These are phyloP conservation scores for Oriolus oriolus DNA, from an alignment of 2,113 vertebrate species.

Conservation along the genomic window DNA sequence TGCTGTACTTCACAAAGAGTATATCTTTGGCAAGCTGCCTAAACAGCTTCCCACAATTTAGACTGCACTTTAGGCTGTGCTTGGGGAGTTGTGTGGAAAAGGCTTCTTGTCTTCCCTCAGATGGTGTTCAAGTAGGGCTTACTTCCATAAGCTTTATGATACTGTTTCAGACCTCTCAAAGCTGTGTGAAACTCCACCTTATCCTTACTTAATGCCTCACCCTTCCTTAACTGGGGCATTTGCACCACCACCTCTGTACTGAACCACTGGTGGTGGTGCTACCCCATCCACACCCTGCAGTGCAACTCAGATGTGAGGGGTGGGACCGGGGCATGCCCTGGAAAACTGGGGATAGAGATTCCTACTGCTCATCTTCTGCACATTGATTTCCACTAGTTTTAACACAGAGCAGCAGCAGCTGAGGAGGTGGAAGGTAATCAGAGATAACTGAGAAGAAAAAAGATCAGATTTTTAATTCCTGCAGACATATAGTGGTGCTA, in stretches of 20 bases:
- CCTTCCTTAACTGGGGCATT: background rate
- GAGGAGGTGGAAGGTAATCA: background rate
- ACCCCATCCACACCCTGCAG: rapidly evolving
- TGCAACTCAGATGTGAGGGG: rapidly evolving
- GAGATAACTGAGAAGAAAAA: background rate
- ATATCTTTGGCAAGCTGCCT: background rate
- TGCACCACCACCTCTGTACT: background rate
- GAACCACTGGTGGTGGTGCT: background rate
- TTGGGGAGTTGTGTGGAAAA: background rate
- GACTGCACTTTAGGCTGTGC: background rate
- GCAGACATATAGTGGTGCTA: background rate
- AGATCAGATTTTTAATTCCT: background rate
- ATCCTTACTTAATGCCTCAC: background rate
- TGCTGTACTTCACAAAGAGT: background rate
- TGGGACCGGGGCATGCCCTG: rapidly evolving
- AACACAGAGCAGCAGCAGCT: background rate
- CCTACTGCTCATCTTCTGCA: background rate
- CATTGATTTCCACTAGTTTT: background rate
- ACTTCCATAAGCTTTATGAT: background rate
- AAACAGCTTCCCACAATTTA: background rate
- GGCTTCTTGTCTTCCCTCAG: background rate
- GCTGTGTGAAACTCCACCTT: background rate
- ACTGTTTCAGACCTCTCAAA: background rate
- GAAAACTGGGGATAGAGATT: background rate
- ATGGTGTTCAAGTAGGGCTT: background rate